Evolutionary conservation across 2,113 vertebrate species (phyloP).

Genomic region (Ptyas mucosa): DNA sequence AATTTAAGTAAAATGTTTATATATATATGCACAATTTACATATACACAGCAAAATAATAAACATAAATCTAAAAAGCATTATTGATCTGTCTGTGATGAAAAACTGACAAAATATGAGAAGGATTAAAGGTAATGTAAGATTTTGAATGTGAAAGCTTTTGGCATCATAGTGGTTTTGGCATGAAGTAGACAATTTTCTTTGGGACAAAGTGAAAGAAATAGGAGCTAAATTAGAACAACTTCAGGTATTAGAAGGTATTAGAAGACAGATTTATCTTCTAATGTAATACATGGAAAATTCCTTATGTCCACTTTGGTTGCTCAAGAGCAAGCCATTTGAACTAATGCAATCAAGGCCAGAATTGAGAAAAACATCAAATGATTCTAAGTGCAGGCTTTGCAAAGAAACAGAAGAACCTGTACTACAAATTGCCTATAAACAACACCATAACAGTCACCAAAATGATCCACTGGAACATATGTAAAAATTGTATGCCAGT

Average conservation of each 20-base stretch:
- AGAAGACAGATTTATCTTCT: background rate
- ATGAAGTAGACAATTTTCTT: background rate
- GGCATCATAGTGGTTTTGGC: background rate
- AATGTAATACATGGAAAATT: background rate
- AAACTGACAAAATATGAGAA: background rate
- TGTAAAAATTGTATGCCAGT: background rate
- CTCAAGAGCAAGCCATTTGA: background rate
- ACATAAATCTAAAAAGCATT: background rate
- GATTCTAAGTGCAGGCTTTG: background rate
- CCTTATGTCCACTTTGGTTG: background rate
- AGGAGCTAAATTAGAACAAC: background rate
- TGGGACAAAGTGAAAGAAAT: background rate
- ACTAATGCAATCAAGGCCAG: background rate
- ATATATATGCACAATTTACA: background rate
- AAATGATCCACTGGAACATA: background rate
- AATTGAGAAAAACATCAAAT: background rate
- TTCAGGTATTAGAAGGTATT: background rate
- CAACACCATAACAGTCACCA: background rate
- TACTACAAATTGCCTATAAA: background rate
- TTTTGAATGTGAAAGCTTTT: background rate
- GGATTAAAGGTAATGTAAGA: background rate
- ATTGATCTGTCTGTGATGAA: background rate
- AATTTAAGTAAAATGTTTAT: background rate
- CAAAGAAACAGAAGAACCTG: background rate
- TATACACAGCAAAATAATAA: background rate